Conservation (phyloP, 2,113 vertebrate species). For the Reinhardtius hippoglossoides region DNA sequence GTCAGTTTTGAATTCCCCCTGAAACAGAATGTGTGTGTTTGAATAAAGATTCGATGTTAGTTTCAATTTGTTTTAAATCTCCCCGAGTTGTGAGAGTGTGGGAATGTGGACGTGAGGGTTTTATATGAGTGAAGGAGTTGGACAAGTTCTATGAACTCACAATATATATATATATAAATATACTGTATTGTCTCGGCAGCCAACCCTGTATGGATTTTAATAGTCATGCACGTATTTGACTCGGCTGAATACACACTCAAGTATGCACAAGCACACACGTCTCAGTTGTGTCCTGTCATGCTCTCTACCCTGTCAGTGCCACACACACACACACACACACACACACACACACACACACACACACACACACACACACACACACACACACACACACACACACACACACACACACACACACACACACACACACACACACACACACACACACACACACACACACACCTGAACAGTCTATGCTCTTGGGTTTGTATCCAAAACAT, state of each 20-base stretch:
- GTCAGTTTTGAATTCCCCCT: too few species aligned
- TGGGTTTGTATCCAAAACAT: not conserved
- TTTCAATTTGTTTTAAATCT: too few species aligned
- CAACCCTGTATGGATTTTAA: not conserved
- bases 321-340: constrained; percentile 16
- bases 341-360: not conserved
- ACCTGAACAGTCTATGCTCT: not conserved
- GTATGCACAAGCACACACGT: not conserved
- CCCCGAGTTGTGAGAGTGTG: too few species aligned
- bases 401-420: constrained; percentile 5
- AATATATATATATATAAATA: not conserved
- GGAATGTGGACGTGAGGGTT: too few species aligned
- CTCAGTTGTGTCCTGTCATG: not conserved
- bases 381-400: not conserved
- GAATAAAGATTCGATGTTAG: too few species aligned
- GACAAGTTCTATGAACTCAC: too few species aligned
- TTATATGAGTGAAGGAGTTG: too few species aligned
- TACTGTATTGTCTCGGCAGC: not conserved
- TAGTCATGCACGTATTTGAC: not conserved
- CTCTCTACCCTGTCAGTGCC: not conserved
- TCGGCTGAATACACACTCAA: constrained; percentile 2
- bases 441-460: not conserved
- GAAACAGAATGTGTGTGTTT: too few species aligned
- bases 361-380: not conserved
- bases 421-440: not conserved